phyloP scores from a whole-genome alignment of 2,797 vertebrate species.

The Smutsia temminckii region DNA sequence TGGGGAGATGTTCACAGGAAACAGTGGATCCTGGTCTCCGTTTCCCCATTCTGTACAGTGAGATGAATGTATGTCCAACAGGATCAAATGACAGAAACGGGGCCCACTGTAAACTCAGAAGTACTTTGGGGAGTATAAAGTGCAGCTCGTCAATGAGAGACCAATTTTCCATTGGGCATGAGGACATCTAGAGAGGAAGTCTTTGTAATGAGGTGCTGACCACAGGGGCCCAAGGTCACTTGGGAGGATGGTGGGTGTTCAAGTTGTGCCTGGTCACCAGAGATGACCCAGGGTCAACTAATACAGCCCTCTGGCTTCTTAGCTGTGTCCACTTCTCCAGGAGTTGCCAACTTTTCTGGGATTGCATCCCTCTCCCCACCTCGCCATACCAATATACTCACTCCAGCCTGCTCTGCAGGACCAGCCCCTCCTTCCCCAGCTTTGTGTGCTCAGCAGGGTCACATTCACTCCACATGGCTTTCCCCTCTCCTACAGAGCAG shows the following conservation, averaged over 20 bases:
- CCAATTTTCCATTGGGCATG: not conserved
- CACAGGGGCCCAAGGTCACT: not conserved
- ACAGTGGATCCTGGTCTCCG: not conserved
- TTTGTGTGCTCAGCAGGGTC: not conserved
- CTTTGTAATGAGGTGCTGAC: not conserved
- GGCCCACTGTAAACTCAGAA: not conserved
- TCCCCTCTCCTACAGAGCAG: not conserved
- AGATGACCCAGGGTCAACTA: not conserved
- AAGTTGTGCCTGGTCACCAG: not conserved
- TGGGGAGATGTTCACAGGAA: not conserved
- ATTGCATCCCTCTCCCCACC: not conserved
- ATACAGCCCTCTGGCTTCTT: not conserved
- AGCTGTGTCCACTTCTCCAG: not conserved
- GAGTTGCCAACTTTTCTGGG: not conserved
- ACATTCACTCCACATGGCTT: not conserved
- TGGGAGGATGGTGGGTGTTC: not conserved
- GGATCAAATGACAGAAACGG: not conserved
- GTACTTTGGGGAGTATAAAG: not conserved
- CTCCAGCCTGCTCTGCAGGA: not conserved
- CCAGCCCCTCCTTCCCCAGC: not conserved
- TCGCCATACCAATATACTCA: accelerated
- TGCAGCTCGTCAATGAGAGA: not conserved
- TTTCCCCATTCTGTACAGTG: not conserved
- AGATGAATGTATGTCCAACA: not conserved
- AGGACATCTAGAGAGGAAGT: not conserved